Base-by-base conservation (phyloP, 2,888 invertebrate genomes). In the Fragum fragum region DNA sequence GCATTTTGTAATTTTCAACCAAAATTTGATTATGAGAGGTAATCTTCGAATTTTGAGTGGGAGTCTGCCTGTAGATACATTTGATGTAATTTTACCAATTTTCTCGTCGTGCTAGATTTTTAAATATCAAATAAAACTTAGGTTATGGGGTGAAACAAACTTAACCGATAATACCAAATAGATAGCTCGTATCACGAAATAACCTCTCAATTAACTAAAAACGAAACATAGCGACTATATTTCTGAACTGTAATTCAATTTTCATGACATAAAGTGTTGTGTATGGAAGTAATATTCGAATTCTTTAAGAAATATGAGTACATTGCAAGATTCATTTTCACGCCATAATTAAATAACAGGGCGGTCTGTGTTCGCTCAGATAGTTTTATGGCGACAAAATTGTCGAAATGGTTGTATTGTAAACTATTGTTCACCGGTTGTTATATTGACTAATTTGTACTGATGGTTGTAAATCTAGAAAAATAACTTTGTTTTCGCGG, bases 261-360 rank as follows among this genome's bases (percentile, higher is more conserved):
- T 53, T 42, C 18, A 29, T 55, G 74, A 53, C 74, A 68, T 66
- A 53, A 55, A 61, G 18, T 66, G 57, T 55, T 26, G 74, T 75
- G 36, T 75, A 75, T 68, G 74, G 57, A 23, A n/a, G 53, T 53
- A 68, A 75, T 75, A 66, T 75, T 32, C 14, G 55, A 68, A 53
- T 66, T 47, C 61, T 26, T 6, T 9, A 23, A 59, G 73, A 61
- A 39, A 57, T 57, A 57, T 36, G 71, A 71, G 57, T 55, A 57
- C 57, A 23, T 9, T 42, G 42, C 42, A 42, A 42, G 66, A 32
- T 73, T 73, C 73, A 61, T 73, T 73, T 73, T 73, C 59, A 59
- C 73, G 47, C 42, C 36, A 21, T 73, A 73, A 73, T 61, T 42
- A 59, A 61, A 73, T 73, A 73, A 73, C n/a, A 42, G 5, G 6